A percentile compares a stretch with the other conserved stretches of the same genome.
These are phyloP conservation scores for Laticauda colubrina DNA, from an alignment of 2,113 vertebrate genomes.

Conservation along the genomic window DNA sequence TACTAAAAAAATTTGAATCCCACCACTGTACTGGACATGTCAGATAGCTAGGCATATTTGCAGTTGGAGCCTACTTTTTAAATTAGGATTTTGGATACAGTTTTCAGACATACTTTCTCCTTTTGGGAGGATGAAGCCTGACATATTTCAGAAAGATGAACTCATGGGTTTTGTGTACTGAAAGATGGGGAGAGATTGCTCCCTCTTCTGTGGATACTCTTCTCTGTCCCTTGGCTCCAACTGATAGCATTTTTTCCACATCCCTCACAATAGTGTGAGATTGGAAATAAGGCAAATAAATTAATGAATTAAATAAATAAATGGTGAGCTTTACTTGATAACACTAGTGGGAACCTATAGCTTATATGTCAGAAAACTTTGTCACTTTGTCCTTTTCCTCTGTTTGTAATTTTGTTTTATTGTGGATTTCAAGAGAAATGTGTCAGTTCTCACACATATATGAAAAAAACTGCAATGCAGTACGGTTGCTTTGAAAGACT, in stretches of 20 bases:
- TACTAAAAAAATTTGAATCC: too few relatives aligned
- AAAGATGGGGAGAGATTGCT: not conserved
- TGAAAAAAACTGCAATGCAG: not conserved
- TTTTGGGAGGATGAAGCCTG: not conserved
- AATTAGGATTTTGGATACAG: not conserved
- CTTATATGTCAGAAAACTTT: not conserved
- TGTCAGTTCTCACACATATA: not conserved
- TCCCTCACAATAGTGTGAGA: not conserved
- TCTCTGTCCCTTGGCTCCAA: not conserved
- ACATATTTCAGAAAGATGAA: not conserved
- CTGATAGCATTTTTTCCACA: not conserved
- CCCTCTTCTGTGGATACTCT: not conserved
- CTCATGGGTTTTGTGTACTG: not conserved
- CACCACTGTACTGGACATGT: not conserved
- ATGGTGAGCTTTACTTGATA: too few relatives aligned
- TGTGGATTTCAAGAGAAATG: not conserved
- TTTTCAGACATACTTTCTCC: not conserved
- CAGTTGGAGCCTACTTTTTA: not conserved
- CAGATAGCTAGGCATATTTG: not conserved
- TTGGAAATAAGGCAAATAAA: not conserved
- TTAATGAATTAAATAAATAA: too few relatives aligned
- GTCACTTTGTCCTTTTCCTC: not conserved
- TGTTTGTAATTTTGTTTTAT: not conserved
- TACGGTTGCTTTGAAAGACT: not conserved
- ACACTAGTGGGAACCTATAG: not conserved